Evolutionary conservation across 2,113 vertebrate species (phyloP).

Genomic region (Donacobius atricapilla): DNA sequence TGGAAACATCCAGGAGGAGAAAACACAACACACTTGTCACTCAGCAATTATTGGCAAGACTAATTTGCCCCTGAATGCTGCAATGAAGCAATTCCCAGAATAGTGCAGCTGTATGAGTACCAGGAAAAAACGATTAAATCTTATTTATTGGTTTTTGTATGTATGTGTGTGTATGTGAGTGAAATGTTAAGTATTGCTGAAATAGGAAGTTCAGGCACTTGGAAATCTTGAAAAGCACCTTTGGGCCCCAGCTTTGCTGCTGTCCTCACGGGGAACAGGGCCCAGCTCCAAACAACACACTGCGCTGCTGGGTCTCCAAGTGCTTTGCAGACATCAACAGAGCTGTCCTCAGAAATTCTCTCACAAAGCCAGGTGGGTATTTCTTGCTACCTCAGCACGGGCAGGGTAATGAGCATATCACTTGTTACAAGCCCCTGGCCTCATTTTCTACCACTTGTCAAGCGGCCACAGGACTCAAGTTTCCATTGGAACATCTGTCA

Average conservation of each 20-base stretch:
- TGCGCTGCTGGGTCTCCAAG: not conserved
- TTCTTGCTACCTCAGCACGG: not conserved
- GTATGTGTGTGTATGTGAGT: not conserved
- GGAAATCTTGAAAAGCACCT: not conserved
- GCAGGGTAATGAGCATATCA: not conserved
- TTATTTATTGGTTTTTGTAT: not conserved
- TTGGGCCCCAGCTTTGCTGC: not conserved
- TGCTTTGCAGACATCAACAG: too few species aligned
- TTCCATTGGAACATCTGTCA: not conserved
- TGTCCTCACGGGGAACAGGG: not conserved
- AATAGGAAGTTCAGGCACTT: not conserved
- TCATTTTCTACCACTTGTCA: not conserved
- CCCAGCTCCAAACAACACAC: not conserved
- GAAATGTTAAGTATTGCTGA: not conserved
- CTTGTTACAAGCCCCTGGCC: not conserved
- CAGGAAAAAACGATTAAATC: conserved; percentile 56
- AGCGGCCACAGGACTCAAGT: not conserved
- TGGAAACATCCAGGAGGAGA: not conserved
- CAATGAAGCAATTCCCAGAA: conserved; percentile 53
- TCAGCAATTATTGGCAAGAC: conserved; percentile 56
- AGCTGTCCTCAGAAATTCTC: not conserved
- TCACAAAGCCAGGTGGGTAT: not conserved
- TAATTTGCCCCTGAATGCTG: conserved; percentile 58
- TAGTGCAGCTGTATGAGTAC: conserved; percentile 56
- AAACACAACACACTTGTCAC: not conserved